These are phyloP conservation scores for Patella pellucida DNA, from an alignment of 2,888 invertebrate species.

Conservation along the genomic window DNA sequence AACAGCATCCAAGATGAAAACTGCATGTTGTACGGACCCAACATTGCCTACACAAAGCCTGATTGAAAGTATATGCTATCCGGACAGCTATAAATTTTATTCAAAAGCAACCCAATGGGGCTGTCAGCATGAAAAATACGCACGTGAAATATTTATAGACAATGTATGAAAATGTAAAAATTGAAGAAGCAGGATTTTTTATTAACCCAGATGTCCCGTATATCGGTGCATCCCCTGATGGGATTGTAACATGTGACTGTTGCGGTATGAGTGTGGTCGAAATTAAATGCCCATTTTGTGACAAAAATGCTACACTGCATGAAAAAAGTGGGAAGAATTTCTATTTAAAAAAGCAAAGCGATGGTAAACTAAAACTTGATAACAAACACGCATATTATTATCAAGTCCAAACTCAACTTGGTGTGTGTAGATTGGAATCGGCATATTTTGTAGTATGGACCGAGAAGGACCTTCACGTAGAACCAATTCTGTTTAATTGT, in stretches of 20 bases:
- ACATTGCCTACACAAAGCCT: conserved; percentile 13
- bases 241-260: too few species aligned
- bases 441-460: conserved; percentile 16
- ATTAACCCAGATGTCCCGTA: conserved; percentile 17
- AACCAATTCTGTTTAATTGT: not conserved
- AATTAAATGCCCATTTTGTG: conserved; percentile 25
- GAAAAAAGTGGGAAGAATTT: too few species aligned
- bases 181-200: conserved; percentile 20
- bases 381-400: not conserved
- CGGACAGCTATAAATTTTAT: not conserved
- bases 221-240: conserved; percentile 29
- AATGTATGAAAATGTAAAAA: conserved; percentile 15
- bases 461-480: conserved; percentile 12
- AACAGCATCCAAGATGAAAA: conserved; percentile 29
- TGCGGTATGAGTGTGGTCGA: too few species aligned
- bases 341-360: too few species aligned
- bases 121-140: conserved; percentile 20
- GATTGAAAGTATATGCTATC: conserved; percentile 24
- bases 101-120: conserved; percentile 20
- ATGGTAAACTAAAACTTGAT: not conserved
- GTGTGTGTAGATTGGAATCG: not conserved
- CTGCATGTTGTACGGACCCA: conserved; percentile 21
- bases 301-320: not conserved
- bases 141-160: conserved; percentile 11
- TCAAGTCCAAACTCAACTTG: conserved; percentile 6